Conservation (phyloP, 2,113 vertebrate species). For the Centropus bengalensis region DNA sequence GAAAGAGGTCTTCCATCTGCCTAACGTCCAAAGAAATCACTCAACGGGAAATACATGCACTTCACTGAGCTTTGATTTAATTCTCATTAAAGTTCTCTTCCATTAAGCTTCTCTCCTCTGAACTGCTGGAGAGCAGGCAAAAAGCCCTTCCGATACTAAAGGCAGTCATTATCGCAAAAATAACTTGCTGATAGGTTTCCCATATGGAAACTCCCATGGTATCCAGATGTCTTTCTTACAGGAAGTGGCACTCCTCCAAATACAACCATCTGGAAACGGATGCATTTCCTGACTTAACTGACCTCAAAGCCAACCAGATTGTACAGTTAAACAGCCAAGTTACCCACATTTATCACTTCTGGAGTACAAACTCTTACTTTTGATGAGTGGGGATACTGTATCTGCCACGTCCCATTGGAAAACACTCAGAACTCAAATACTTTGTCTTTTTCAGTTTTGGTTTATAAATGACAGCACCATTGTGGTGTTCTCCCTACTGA, state of each 20-base stretch:
- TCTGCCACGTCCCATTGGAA: not conserved
- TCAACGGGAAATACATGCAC: not conserved
- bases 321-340: not conserved
- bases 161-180: not conserved
- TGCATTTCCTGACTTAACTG: not conserved
- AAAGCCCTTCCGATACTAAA: not conserved
- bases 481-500: not conserved
- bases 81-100: not conserved
- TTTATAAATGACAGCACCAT: not conserved
- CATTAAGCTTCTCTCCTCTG: not conserved
- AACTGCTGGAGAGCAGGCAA: not conserved
- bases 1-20: not conserved
- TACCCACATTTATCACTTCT: not conserved
- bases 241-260: not conserved
- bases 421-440: not conserved
- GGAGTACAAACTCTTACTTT: not conserved
- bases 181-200: not conserved
- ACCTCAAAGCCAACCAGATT: not conserved
- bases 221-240: not conserved
- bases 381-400: not conserved
- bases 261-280: not conserved
- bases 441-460: not conserved
- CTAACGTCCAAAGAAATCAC: not conserved
- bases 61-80: not conserved
- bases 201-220: not conserved